phyloP scores from a whole-genome alignment of 2,113 vertebrate species.

The Nesogale talazaci region DNA sequence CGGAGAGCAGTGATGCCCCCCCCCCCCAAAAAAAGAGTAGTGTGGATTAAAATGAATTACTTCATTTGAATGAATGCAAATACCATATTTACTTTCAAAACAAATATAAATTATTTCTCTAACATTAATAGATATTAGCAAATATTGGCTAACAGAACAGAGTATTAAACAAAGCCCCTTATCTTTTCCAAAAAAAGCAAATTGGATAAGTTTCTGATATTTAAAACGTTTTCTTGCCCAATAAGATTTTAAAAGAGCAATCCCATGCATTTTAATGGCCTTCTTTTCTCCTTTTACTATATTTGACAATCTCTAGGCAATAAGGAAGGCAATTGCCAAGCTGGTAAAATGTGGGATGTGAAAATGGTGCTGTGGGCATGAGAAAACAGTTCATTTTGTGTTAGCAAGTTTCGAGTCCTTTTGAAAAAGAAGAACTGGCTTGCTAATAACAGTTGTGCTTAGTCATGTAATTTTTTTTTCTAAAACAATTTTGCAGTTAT shows the following conservation, averaged over 20 bases:
- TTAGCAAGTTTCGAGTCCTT: constrained; percentile 83
- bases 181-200: not conserved
- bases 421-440: constrained; percentile 77
- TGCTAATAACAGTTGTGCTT: constrained; percentile 65
- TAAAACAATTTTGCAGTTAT: constrained; percentile 50
- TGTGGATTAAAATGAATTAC: not conserved
- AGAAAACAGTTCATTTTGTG: constrained; percentile 70
- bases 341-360: constrained; percentile 79
- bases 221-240: not conserved
- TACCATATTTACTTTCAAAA: not conserved
- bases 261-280: not conserved
- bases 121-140: not conserved
- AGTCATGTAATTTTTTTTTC: constrained; percentile 72
- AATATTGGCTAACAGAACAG: not conserved
- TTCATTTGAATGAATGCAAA: constrained; percentile 27
- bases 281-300: constrained; percentile 62
- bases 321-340: constrained; percentile 74
- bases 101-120: not conserved
- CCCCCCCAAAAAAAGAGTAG: not conserved
- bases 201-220: not conserved
- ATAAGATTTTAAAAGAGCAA: constrained; percentile 13
- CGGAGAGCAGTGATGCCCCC: too few species aligned
- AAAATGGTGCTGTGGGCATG: constrained; percentile 76
- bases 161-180: not conserved
- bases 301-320: constrained; percentile 67